A percentile compares a stretch with the other conserved stretches of the same genome.
Evolutionary conservation across 2,113 vertebrate species (phyloP).

Genomic region (Strigops habroptila): DNA sequence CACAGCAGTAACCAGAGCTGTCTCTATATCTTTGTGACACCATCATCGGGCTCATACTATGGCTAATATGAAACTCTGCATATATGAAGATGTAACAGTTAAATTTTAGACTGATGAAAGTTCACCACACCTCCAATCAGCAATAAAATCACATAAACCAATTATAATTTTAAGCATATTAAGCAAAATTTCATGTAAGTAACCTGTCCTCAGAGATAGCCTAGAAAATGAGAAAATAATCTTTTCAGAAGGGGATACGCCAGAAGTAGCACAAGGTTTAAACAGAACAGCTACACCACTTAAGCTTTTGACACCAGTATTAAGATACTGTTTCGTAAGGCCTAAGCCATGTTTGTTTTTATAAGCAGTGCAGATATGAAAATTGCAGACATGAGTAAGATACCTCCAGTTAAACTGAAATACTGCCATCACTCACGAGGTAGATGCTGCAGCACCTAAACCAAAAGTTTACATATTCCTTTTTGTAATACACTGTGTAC

Average conservation of each 20-base stretch:
- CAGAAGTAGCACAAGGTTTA: background rate
- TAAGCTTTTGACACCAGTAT: background rate
- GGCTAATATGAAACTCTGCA: background rate
- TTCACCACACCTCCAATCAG: background rate
- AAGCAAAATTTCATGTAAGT: background rate
- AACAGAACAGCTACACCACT: background rate
- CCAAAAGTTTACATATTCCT: background rate
- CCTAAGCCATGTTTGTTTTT: background rate
- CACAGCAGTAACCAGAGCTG: background rate
- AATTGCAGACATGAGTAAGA: background rate
- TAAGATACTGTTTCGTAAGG: background rate
- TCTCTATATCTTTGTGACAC: background rate
- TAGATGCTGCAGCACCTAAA: background rate
- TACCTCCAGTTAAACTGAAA: constrained; percentile 6
- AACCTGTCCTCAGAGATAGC: background rate
- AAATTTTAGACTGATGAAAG: background rate
- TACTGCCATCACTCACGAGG: background rate
- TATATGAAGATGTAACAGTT: background rate
- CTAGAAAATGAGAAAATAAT: background rate
- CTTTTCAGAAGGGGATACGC: background rate
- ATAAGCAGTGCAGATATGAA: background rate
- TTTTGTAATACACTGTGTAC: background rate
- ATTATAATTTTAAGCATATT: background rate
- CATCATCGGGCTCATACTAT: background rate
- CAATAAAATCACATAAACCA: background rate